Evolutionary conservation across 2,113 vertebrate genomes (phyloP), one percentile per base, ranked within the genome.

Genomic region (Mellivora capensis): DNA sequence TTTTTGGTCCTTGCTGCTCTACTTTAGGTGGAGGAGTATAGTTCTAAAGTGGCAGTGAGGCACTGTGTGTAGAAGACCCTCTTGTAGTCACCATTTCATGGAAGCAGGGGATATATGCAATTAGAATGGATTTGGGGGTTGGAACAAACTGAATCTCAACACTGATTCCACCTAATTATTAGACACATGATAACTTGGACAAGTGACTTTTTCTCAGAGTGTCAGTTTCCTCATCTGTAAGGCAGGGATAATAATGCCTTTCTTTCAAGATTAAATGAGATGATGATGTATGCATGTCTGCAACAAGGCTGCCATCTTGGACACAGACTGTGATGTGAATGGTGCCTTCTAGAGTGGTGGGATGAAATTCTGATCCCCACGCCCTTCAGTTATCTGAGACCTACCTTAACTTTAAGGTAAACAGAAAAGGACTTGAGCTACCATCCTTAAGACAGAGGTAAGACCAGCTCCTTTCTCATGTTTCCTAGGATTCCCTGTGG

Each of bases 201-300:
- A 31, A 83, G 59, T 12, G 27, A 31, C 0, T 49, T 69, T 85
- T 23, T 71, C 18, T 87, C 27, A 6, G 52, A 72, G n/a, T 59
- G 52, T 91, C 21, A 14, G 14, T 94, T 89, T 97, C 21, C 31
- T 91, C 47, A 69, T 77, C 80, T 92, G 3, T 64, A 82, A 92
- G 20, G 27, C 34, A 81, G 82, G 6, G 23, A 69, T 94, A 80
- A 80, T 42, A 49, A 44, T 42, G n/a, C 52, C 11, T 91, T 96
- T 64, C 31, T 71, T 42, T 18, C 20, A 64, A 57, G 69, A 23
- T 13, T 62, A 74, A 80, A 85, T 72, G 42, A 96, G 62, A 84
- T 88, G 62, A 84, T 88, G 44, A 90, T 49, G 12, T 39, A 79
- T 72, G 14, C 29, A 25, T 49, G 18, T 59, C 31, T 1, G 20